phyloP scores from a whole-genome alignment of 30 jellyfish, hydroid and myxozoan species.

The Calvadosia cruxmelitensis region DNA sequence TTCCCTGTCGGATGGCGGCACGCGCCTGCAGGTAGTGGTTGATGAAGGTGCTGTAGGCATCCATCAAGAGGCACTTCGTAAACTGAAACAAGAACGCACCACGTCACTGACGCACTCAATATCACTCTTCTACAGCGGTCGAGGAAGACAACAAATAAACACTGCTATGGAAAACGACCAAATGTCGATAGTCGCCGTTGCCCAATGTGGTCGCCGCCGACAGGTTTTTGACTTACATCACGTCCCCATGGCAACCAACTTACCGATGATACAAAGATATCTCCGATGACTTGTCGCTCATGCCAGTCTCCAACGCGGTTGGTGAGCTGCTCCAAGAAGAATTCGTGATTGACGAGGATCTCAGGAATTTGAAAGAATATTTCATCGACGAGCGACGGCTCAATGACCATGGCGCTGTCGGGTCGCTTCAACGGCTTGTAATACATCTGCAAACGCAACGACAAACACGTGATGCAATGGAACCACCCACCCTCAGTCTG shows the following conservation, averaged over 20 bases:
- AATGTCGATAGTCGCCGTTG: too few relatives aligned
- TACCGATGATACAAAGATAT: slow-evolving; percentile 42
- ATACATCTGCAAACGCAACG: slow-evolving; percentile 33
- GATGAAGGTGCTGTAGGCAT: slow-evolving; percentile 91
- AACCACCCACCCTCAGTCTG: too few relatives aligned
- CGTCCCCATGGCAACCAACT: too few relatives aligned
- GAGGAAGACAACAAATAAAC: too few relatives aligned
- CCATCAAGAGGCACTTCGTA: slow-evolving; percentile 75
- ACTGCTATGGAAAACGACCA: too few relatives aligned
- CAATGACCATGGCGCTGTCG: slow-evolving; percentile 63
- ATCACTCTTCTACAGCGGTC: too few relatives aligned
- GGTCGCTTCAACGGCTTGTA: slow-evolving; percentile 76
- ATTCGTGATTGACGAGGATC: slow-evolving; percentile 70
- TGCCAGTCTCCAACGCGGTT: slow-evolving; percentile 79
- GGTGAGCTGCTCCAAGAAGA: slow-evolving; percentile 68
- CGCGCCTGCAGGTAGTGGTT: slow-evolving; percentile 85
- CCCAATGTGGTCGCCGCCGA: too few relatives aligned
- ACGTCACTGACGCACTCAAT: too few relatives aligned
- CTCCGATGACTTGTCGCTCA: slow-evolving; percentile 79
- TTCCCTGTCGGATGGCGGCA: slow-evolving; percentile 80
- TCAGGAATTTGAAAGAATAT: slow-evolving; percentile 92
- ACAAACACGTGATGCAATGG: too few relatives aligned
- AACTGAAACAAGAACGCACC: slow-evolving; percentile 32
- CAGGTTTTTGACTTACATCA: too few relatives aligned
- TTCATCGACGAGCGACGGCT: slow-evolving; percentile 80